Conservation (phyloP, 2,888 invertebrate genomes). For the Tenthredo scrophulariae region DNA sequence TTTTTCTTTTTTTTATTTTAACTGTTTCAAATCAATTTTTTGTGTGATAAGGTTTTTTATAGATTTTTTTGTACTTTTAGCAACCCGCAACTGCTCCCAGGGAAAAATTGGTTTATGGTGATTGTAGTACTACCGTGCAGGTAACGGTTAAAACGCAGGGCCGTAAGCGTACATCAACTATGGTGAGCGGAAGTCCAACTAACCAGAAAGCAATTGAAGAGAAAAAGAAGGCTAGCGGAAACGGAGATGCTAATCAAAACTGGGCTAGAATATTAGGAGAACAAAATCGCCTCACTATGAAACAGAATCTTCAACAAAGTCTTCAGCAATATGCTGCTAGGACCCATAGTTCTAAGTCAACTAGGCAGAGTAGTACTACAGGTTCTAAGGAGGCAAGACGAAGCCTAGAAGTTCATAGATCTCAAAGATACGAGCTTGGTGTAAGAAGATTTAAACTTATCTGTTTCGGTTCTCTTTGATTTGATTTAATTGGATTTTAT, state of each 20-base stretch:
- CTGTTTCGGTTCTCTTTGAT: neutral
- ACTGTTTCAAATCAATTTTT: slow-evolving; percentile 27
- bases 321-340: slow-evolving; percentile 59
- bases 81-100: slow-evolving; percentile 54
- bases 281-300: slow-evolving; percentile 63
- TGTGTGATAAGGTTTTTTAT: neutral
- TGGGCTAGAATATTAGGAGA: slow-evolving; percentile 65
- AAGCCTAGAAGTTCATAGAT: slow-evolving; percentile 30
- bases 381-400: slow-evolving; percentile 58
- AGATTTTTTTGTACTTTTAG: slow-evolving; percentile 45
- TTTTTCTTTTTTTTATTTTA: neutral
- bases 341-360: slow-evolving; percentile 58
- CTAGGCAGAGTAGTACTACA: slow-evolving; percentile 55
- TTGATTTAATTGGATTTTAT: neutral
- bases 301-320: slow-evolving; percentile 63
- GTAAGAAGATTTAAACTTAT: slow-evolving; percentile 21
- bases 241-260: slow-evolving; percentile 54
- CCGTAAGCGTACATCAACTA: slow-evolving; percentile 64
- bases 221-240: slow-evolving; percentile 58
- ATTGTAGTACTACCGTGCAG: slow-evolving; percentile 64
- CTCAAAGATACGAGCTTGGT: slow-evolving; percentile 48
- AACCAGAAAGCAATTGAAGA: slow-evolving; percentile 60
- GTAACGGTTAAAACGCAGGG: slow-evolving; percentile 65
- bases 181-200: slow-evolving; percentile 61
- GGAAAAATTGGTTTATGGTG: slow-evolving; percentile 58